Evolutionary conservation across 2,888 invertebrate species (phyloP), one percentile per base, ranked within the genome.

Genomic region (Xestia xanthographa): DNA sequence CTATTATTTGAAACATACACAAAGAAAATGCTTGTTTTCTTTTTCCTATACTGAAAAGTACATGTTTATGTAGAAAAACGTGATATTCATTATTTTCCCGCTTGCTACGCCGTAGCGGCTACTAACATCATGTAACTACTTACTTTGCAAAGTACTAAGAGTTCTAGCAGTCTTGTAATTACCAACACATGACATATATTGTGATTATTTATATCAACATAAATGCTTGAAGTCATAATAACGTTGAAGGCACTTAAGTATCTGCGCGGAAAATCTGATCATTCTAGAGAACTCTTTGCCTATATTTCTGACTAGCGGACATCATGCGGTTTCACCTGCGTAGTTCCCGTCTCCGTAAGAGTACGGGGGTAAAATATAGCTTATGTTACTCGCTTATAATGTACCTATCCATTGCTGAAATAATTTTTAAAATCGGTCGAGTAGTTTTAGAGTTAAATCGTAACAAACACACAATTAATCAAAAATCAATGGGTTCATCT

Each of bases 51-150:
- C 34, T 26, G 48, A 8, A 43, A 67, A 50, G 14, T 12, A 12
- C 22, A 53, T 66, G 50, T 45, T 72, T 77, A 26, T 34, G 48
- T 62, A 56, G 38, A 53, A 34, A 62, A 53, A 70, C 69, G 56
- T 72, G 71, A 41, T 34, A 20, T 8, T 14, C 58, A 67, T 70
- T 14, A 78, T 70, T 70, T 67, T 50, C 3, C 34, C 20, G 41
- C 63, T 70, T 72, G 72, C 79, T 82, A 82, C 79, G 72, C 66
- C 66, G 76, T 83, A 80, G 72, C 29, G 11, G 45, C 63, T 65
- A 72, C 75, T 68, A 48, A 48, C 34, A 62, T 2, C 11, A 56
- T 34, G 11, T 34, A 29, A 81, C 68, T 74, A 34, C 34, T 45
- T 26, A 66, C 43, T 5, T 41, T 53, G 2, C 14, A 20, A 56